Base-by-base conservation (phyloP, 1,140 invertebrate genomes). In the Drosophila arawakana region DNA sequence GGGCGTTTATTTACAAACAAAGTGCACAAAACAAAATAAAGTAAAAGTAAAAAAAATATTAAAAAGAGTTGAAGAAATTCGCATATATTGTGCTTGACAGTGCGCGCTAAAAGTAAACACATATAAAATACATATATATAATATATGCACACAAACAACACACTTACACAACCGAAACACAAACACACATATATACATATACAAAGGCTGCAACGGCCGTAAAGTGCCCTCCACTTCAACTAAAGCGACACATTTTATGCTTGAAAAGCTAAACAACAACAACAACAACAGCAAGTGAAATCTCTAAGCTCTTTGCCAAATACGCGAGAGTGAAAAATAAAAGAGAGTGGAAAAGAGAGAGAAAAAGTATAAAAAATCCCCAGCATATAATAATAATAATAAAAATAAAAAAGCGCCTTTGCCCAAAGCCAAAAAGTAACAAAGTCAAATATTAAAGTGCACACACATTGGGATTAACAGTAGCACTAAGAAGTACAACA, bases 181-280 rank as follows among this genome's bases (percentile, higher is more conserved):
- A 30, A 2, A 30, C 10, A 39, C 9, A 67, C 57, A 54, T 9
- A 67, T 34, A 67, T 5, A 58, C 11, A 67, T 43, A 60, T 21
- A 65, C 60, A 69, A 83, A 82, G 73, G 76, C 76, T 78, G 50
- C 49, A 68, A 55, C 61, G 80, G 84, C 83, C 80, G 44, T 88
- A 88, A 88, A 88, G 83, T 89, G 83, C 54, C 74, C 44, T 37
- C 49, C 54, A 52, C 59, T 69, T 73, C 58, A 62, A 59, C 75
- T 75, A 66, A 78, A 78, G 46, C 77, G 78, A 80, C 78, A 80
- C 78, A 80, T 86, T 86, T 89, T 74, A 86, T 83, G 80, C 83
- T 88, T 78, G 65, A 78, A 76, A 77, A 67, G 71, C 78, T 66
- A 65, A 68, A 72, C 70, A 83, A 73, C 75, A 81, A 66, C 76